Evolutionary conservation across 2,888 invertebrate species (phyloP).

Genomic region (Latheticus oryzae): DNA sequence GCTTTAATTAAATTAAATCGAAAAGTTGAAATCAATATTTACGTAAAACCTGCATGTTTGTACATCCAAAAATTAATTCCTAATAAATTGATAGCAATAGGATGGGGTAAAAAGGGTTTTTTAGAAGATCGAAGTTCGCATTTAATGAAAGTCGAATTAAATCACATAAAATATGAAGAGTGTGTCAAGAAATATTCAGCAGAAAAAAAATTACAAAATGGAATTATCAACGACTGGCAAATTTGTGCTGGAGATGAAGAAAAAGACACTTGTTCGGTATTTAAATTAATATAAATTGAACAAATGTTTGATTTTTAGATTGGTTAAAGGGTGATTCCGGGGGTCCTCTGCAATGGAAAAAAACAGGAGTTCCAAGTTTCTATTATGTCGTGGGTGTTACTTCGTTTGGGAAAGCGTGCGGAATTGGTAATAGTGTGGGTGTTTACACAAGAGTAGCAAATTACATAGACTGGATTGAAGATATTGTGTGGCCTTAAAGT

Average conservation of each 20-base stretch:
- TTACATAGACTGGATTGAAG: constrained; percentile 66
- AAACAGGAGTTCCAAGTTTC: constrained; percentile 57
- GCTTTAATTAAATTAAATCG: constrained; percentile 63
- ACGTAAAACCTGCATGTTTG: constrained; percentile 65
- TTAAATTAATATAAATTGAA: constrained; percentile 16
- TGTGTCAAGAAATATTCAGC: constrained; percentile 4
- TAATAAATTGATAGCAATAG: constrained; percentile 45
- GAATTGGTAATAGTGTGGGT: constrained; percentile 59
- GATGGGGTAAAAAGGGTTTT: constrained; percentile 49
- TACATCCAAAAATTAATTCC: constrained; percentile 30
- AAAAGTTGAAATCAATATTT: constrained; percentile 47
- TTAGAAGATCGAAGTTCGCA: constrained; percentile 39
- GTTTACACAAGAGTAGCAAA: constrained; percentile 65
- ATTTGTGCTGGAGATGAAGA: constrained; percentile 18
- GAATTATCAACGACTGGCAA: constrained; percentile 10
- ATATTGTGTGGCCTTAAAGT: constrained; percentile 63
- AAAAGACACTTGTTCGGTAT: constrained; percentile 34
- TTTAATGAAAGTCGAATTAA: constrained; percentile 47
- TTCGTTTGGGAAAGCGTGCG: constrained; percentile 63
- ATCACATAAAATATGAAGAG: constrained; percentile 4
- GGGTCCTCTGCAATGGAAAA: constrained; percentile 55
- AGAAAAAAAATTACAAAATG: not conserved
- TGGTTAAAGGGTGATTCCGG: constrained; percentile 53
- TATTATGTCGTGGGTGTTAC: constrained; percentile 65
- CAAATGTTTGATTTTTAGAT: constrained; percentile 31